These are phyloP conservation scores for Anser cygnoides DNA, from an alignment of 2,113 vertebrate genomes.

Conservation along the genomic window DNA sequence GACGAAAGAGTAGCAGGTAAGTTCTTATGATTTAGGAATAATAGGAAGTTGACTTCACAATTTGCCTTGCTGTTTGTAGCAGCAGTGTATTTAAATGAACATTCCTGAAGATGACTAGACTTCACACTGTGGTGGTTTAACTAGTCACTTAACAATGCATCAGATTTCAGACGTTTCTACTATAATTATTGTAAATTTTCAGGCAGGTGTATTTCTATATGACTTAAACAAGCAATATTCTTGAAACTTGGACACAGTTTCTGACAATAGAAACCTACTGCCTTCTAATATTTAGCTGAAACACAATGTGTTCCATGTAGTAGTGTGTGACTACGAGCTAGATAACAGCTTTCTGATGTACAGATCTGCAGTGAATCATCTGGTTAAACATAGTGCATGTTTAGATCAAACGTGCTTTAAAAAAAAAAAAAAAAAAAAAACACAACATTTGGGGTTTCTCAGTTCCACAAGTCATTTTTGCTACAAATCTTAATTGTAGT, in stretches of 20 bases:
- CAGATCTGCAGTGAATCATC: not conserved
- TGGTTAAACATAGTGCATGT: not conserved
- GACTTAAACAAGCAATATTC: not conserved
- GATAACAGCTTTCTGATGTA: not conserved
- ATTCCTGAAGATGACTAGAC: not conserved
- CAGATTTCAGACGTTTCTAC: not conserved
- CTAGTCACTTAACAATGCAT: not conserved
- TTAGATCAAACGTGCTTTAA: not conserved
- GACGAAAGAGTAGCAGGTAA: slow-evolving; percentile 97
- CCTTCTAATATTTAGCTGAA: not conserved
- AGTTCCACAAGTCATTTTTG: not conserved
- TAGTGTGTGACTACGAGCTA: not conserved
- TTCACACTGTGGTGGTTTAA: not conserved
- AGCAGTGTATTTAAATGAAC: not conserved
- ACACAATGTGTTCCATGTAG: not conserved
- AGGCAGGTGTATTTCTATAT: not conserved
- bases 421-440: too few species aligned
- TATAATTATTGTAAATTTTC: not conserved
- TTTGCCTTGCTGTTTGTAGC: not conserved
- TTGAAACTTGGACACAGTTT: not conserved
- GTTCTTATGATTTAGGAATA: slow-evolving; percentile 25
- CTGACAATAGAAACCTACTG: not conserved
- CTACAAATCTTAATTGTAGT: not conserved
- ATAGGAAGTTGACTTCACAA: not conserved
- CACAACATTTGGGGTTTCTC: not conserved